Percentiles rank a stretch among this genome's conserved stretches.
Evolutionary conservation across 2,113 vertebrate genomes (phyloP).

Genomic region (Pardalotus punctatus): DNA sequence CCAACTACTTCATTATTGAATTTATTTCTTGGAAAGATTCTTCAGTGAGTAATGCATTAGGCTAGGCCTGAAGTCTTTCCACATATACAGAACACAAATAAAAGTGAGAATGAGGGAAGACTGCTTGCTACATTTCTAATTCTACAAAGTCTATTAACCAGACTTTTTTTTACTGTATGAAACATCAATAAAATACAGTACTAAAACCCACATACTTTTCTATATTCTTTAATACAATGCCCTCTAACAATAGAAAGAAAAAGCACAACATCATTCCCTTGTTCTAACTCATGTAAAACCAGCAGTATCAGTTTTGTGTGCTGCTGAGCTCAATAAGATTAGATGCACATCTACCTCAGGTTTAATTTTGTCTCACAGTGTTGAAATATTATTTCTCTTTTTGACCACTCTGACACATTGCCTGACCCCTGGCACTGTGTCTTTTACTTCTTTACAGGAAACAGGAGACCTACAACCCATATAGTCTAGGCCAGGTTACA

Average conservation of each 20-base stretch:
- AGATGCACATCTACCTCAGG: not conserved
- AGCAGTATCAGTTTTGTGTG: not conserved
- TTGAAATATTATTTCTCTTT: not conserved
- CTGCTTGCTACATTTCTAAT: not conserved
- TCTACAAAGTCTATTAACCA: not conserved
- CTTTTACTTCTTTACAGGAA: not conserved
- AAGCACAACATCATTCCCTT: not conserved
- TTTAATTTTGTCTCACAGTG: not conserved
- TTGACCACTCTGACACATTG: not conserved
- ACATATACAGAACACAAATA: not conserved
- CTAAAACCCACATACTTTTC: not conserved
- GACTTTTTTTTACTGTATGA: not conserved
- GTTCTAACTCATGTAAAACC: not conserved
- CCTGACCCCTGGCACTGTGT: not conserved
- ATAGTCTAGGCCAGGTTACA: not conserved
- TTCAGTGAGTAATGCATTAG: not conserved
- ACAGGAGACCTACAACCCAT: not conserved
- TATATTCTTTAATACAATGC: not conserved
- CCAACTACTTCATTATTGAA: slow-evolving; percentile 10
- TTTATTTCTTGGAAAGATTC: not conserved
- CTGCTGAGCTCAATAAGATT: not conserved
- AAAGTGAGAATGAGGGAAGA: not conserved
- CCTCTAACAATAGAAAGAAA: not conserved
- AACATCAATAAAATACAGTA: not conserved
- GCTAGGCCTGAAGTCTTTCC: not conserved